Base-by-base conservation (phyloP, 2,797 vertebrate species). In the Falco naumanni region DNA sequence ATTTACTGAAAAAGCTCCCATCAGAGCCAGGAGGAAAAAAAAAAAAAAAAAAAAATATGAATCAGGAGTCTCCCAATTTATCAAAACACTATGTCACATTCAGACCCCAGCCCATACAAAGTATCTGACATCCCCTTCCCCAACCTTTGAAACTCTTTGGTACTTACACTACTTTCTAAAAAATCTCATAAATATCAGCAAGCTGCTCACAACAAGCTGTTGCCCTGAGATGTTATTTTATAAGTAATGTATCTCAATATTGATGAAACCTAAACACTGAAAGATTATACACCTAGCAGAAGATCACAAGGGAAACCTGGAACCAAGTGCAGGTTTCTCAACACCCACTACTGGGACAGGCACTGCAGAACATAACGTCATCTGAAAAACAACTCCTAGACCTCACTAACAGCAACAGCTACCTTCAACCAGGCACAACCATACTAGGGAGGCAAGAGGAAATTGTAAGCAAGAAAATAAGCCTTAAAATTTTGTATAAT, bases 61-160 rank as follows among this genome's bases (percentile, higher is more conserved):
- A 65, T 19, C 25, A 61, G 25, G 16, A 90, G 51, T 24, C 33
- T 59, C 50, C 24, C n/a, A 14, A 3, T 9, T 61, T 29, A 56
- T 47, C 37, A 56, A 53, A 65, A 33, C 57, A 19, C 7, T 1
- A 5, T 0, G 0, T n/a, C 31, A 13, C 5, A 4, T 14, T 34
- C 16, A 33, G 53, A 71, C 56, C 34, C 13, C 77, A 72, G 41
- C 20, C 26, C 34, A 20, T 10, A n/a, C 4, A 16, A 41, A 59
- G 19, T 0, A 61, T 28, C 6, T 47, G 45, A 39, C 37, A 24
- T 25, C 26, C n/a, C 17, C 22, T 41, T 53, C 26, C 37, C 10
- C 6, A 17, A 26, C 6, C 25, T 9, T 3, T 2, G 4, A 6
- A 11, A 54, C 8, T 13, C 16, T 57, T 34, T 34, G 16, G n/a